Percentiles rank a stretch among this genome's conserved stretches.
Conservation (phyloP, 2,113 vertebrate species). For the Phodopus roborovskii region DNA sequence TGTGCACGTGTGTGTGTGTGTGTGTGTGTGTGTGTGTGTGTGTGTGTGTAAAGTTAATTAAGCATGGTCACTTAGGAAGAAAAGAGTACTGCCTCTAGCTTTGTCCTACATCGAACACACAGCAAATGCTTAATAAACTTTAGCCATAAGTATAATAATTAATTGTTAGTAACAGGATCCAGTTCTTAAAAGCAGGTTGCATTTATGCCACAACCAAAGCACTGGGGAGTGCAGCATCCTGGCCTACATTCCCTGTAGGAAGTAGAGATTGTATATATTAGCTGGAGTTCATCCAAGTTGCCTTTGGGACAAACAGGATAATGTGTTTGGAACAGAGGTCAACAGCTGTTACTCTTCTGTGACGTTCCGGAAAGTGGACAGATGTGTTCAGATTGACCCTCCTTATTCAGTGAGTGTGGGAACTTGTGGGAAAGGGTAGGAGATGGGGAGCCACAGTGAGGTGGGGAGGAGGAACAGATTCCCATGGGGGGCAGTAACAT, state of each 20-base stretch:
- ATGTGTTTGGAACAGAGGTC: slow-evolving; percentile 71
- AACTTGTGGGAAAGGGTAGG: slow-evolving; percentile 38
- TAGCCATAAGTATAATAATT: neutral
- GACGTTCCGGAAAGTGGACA: slow-evolving; percentile 76
- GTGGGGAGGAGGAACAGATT: neutral
- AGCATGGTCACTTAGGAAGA: neutral
- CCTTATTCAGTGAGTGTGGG: slow-evolving; percentile 76
- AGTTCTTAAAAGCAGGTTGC: slow-evolving; percentile 10
- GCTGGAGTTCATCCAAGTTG: slow-evolving; percentile 64
- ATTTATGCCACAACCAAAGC: slow-evolving; percentile 17
- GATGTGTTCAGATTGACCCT: slow-evolving; percentile 78
- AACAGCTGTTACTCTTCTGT: slow-evolving; percentile 80
- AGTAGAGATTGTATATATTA: slow-evolving; percentile 54
- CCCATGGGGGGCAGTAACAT: slow-evolving; percentile 53
- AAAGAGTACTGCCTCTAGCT: neutral
- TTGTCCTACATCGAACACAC: neutral
- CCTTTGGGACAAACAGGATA: slow-evolving; percentile 78
- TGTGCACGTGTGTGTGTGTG: neutral
- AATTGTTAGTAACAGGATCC: neutral
- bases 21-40: neutral
- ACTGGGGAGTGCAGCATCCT: neutral
- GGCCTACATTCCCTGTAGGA: slow-evolving; percentile 19
- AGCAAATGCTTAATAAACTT: slow-evolving; percentile 29
- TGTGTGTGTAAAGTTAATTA: neutral
- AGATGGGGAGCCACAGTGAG: neutral